Base-by-base conservation (phyloP, 2,888 invertebrate genomes). In the Epinotia nisella region DNA sequence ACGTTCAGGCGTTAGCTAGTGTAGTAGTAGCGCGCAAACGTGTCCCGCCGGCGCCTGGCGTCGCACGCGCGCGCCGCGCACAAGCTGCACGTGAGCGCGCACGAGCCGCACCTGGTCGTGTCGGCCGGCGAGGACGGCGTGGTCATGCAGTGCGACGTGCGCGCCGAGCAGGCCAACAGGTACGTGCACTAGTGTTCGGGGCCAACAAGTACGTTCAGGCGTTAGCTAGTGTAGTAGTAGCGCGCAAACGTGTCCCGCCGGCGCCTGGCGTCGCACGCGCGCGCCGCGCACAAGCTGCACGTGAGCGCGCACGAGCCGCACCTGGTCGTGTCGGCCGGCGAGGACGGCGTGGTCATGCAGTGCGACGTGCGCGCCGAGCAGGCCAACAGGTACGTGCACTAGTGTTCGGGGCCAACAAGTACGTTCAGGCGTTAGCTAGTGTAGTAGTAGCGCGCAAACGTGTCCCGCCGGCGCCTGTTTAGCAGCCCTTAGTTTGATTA, bases 61-160 rank as follows among this genome's bases (percentile, higher is more conserved):
- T n/a, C 5, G 5, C 29, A 29, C 29, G 5, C 29, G 29, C 29
- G 29, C 29, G 5, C 29, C 7, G 29, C 97, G 39, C 98, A 98
- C 91, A 98, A 98, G 93, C 90, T 99, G 78, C 96, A 97, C 72
- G 94, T 98, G 76, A 95, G 96, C 78, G 94, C 95, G 10, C 95
- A 96, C 73, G 96, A 96, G 77, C 97, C 98, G 0, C 96, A 97
- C 85, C 90, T 96, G 70, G 94, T 97, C 64, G 93, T 98, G 35
- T 98, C 97, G 77, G 98, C 96, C 78, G 98, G 98, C 1, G 98
- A 98, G 91, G 98, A 99, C 92, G 97, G 96, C 0, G 92, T 95
- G 73, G 96, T 98, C 10, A 95, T 96, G 83, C 96, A 96, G 81
- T 95, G 97, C 76, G 99, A 99, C 92, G 95, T 98, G 74, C 94